Evolutionary conservation across 2,888 invertebrate genomes (phyloP).

Genomic region (Chrysolina haemoptera): DNA sequence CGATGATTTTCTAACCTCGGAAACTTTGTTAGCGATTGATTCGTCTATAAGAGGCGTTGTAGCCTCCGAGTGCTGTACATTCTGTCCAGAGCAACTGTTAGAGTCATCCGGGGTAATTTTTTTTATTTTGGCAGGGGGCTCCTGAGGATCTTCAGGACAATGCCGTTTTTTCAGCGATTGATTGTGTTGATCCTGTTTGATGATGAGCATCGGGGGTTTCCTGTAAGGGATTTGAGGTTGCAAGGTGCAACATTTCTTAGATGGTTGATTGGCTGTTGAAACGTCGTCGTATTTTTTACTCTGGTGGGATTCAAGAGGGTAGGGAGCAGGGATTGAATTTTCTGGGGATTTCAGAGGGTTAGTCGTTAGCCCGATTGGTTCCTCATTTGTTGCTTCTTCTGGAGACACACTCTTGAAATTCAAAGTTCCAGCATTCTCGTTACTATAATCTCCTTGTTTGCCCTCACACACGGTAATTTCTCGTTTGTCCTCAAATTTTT

Average conservation of each 20-base stretch:
- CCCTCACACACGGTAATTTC: no score
- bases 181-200: not conserved
- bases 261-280: not conserved
- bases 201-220: not conserved
- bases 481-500: no score
- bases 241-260: not conserved
- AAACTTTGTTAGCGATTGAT: not conserved
- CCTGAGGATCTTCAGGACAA: not conserved
- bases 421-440: not conserved
- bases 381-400: no score
- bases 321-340: not conserved
- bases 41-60: no score
- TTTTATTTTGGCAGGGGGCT: not conserved
- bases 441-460: no score
- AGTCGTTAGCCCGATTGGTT: no score
- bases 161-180: not conserved
- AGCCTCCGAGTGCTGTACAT: not conserved
- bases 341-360: not conserved
- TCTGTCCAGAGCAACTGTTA: no score
- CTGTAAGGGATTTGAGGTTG: constrained; percentile 18
- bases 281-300: not conserved
- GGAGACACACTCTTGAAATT: no score
- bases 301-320: no score
- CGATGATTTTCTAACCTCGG: not conserved
- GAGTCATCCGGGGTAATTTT: not conserved